Evolutionary conservation across 2,797 vertebrate genomes (phyloP).

Genomic region (Alauda arvensis): DNA sequence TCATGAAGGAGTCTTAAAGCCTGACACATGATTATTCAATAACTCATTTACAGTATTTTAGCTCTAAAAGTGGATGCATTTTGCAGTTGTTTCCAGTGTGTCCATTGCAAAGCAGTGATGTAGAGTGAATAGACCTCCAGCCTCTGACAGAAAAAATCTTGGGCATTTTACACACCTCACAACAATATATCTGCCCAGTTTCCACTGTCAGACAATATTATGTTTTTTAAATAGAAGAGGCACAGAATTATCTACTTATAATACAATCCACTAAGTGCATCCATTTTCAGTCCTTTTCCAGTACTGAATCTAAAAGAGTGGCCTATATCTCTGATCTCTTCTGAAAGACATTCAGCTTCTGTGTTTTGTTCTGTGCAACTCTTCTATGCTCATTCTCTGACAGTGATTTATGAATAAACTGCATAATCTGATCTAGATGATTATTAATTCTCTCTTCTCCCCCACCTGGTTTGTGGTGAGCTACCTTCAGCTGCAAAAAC

Average conservation of each 20-base stretch:
- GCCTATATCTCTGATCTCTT: background rate
- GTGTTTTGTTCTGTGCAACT: background rate
- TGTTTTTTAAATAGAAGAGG: background rate
- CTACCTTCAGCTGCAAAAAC: background rate
- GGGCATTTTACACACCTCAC: background rate
- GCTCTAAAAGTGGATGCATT: background rate
- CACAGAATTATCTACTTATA: background rate
- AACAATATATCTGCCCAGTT: background rate
- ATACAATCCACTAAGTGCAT: background rate
- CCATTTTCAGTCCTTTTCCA: background rate
- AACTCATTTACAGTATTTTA: background rate
- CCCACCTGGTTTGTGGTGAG: background rate
- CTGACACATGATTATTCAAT: background rate
- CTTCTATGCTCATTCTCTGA: background rate
- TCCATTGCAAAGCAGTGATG: background rate
- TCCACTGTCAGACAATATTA: background rate
- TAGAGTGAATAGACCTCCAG: background rate
- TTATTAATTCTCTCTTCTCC: conserved; percentile 31
- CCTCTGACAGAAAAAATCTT: background rate
- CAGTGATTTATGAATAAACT: conserved; percentile 40
- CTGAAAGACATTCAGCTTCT: background rate
- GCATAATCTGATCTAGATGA: conserved; percentile 7
- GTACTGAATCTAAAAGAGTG: background rate
- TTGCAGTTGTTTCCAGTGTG: background rate
- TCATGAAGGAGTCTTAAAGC: background rate